A percentile compares a stretch with the other conserved stretches of the same genome.
Conservation (phyloP, 2,113 vertebrate species). For the Gambusia affinis region DNA sequence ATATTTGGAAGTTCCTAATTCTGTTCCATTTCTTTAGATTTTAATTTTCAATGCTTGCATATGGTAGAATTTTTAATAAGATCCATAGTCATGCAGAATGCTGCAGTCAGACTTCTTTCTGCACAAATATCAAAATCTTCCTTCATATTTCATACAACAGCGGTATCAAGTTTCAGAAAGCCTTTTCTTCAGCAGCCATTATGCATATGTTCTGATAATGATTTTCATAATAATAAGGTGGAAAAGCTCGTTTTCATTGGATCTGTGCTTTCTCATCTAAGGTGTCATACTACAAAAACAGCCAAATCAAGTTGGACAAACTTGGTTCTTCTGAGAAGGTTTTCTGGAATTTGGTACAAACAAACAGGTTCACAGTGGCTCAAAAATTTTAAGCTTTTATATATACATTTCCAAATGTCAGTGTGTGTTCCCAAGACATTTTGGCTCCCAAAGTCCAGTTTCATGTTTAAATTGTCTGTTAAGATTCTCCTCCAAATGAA, state of each 20-base stretch:
- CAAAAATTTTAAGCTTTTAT: neutral
- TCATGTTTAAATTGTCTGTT: neutral
- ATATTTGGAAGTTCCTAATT: constrained; percentile 70
- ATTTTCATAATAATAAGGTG: constrained; percentile 36
- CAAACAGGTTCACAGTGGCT: constrained; percentile 66
- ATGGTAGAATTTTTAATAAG: constrained; percentile 27
- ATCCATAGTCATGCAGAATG: constrained; percentile 29
- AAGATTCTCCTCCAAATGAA: neutral
- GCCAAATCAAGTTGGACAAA: constrained; percentile 35
- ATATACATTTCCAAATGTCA: neutral
- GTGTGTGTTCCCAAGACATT: neutral
- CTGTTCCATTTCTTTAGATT: constrained; percentile 41
- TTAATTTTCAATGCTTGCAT: constrained; percentile 58
- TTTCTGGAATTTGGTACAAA: constrained; percentile 69
- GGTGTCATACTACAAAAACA: constrained; percentile 55
- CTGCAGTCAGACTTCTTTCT: neutral
- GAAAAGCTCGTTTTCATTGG: constrained; percentile 37
- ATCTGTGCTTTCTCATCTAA: constrained; percentile 31
- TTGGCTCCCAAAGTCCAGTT: neutral
- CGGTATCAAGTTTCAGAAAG: constrained; percentile 65
- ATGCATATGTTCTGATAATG: constrained; percentile 47
- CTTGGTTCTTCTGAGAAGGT: constrained; percentile 46
- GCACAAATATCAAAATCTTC: constrained; percentile 33
- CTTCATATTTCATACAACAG: constrained; percentile 54
- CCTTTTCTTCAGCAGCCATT: constrained; percentile 34